Base-by-base conservation (phyloP, 2,888 invertebrate species). In the Macaria notata region DNA sequence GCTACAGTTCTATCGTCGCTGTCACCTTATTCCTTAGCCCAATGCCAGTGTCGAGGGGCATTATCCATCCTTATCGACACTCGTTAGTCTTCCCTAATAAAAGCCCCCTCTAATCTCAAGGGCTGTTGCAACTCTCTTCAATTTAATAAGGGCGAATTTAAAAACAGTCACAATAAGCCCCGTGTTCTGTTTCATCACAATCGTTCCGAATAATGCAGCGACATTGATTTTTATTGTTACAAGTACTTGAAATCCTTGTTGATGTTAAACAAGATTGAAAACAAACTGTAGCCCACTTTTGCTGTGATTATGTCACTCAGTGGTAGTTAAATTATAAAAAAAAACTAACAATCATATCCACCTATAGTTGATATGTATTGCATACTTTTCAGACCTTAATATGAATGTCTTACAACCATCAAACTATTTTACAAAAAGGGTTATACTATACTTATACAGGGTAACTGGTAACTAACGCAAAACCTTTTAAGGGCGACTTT, bases 11-110 rank as follows among this genome's bases (percentile, higher is more conserved):
- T 1, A 38, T 8, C 4, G 9, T 33, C 76, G 75, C 76, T 60
- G 9, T 39, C 41, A 60, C 47, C 64, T 64, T 56, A 9, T 58
- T 41, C 33, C 64, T 71, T 72, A 62, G 44, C 65, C 78, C 82
- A 71, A 62, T 62, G 62, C 49, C 61, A 59, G 56, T 57, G 66
- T 72, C 66, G 78, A 85, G 83, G 82, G 84, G 84, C 84, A 86
- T 88, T 82, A 88, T 78, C 78, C 81, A 82, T 85, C 81, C 86
- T 89, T 89, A 90, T 89, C 88, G 78, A 69, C 81, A 84, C 88
- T 89, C 88, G 88, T 89, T 88, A 86, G 84, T 83, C 85, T 81
- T 84, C 88, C 88, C 88, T 86, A 88, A 88, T 86, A 87, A 89
- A 86, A 88, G 83, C 84, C 84, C 88, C 84, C 82, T 83, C 76